Base-by-base conservation (phyloP, 2,888 invertebrate genomes). In the Gnatocerus cornutus region DNA sequence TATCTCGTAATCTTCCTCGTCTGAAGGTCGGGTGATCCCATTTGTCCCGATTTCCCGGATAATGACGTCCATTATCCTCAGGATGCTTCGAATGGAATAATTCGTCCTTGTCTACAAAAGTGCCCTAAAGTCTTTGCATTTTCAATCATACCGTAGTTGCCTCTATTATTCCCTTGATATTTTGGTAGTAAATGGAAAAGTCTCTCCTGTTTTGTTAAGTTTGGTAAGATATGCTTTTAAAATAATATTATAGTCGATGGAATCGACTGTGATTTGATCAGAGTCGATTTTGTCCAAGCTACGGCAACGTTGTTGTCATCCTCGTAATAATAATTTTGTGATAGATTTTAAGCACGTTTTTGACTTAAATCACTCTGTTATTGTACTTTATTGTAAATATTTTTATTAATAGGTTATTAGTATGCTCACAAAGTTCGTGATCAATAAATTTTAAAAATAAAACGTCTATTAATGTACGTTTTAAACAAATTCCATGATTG, bases 91-190 rank as follows among this genome's bases (percentile, higher is more conserved):
- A 45, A 30, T 14, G 46, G 48, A 37, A 12, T 10, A 10, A 9
- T 30, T 41, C 39, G 27, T 14, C 48, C 29, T 58, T 48, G 45
- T 63, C 63, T 63, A 63, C 53, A 69, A 69, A 76, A 77, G 77
- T 77, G 77, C 77, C 77, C 77, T 78, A 76, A 73, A 65, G 71
- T 74, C 71, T 68, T 73, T 74, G 72, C 74, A 74, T 70, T 75
- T 21, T 76, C 73, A 77, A 78, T 77, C 74, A 78, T 76, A 76
- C 81, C 79, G 79, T 80, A 81, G 81, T 79, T 79, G 81, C 80
- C 81, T 80, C 76, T 79, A 75, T 68, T 62, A 46, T 52, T 55
- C 46, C 37, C 39, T 39, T 48, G 50, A 52, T 52, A 53, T 53
- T 68, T 68, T 33, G 21, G 10, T 53, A 39, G 39, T 59, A 6